Evolutionary conservation across 2,113 vertebrate species (phyloP).

Genomic region (Forbesichthys agassizii): DNA sequence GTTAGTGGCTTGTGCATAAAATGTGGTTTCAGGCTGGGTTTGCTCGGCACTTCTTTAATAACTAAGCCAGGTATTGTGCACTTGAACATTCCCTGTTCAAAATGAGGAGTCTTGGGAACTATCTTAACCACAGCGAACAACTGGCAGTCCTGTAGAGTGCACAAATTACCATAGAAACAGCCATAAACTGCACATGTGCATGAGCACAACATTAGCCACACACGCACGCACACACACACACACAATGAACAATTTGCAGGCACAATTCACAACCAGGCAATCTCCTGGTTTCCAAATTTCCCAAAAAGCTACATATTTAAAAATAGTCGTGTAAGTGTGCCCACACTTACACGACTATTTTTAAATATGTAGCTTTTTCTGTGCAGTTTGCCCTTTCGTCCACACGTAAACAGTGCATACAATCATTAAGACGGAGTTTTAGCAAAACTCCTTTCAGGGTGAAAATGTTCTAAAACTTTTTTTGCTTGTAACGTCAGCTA

Average conservation of each 20-base stretch:
- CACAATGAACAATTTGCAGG: conserved; percentile 50
- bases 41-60: conserved; percentile 47
- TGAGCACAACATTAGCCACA: neutral
- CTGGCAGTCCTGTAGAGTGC: conserved; percentile 23
- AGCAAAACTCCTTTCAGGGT: no score
- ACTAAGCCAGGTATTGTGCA: conserved; percentile 54
- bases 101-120: conserved; percentile 63
- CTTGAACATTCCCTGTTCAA: conserved; percentile 55
- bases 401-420: neutral
- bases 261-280: conserved; percentile 14
- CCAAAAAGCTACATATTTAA: no score
- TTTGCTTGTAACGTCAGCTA: no score
- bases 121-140: conserved; percentile 59
- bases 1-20: conserved; percentile 31
- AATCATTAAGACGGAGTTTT: neutral
- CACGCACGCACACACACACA: conserved; percentile 7
- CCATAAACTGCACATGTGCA: neutral
- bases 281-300: no score
- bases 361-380: no score
- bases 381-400: neutral
- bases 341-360: no score
- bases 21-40: conserved; percentile 59
- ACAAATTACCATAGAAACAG: neutral
- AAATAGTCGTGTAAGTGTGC: no score
- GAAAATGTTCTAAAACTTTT: no score